Base-by-base conservation (phyloP, 2,888 invertebrate genomes). In the Chydorus sphaericus region DNA sequence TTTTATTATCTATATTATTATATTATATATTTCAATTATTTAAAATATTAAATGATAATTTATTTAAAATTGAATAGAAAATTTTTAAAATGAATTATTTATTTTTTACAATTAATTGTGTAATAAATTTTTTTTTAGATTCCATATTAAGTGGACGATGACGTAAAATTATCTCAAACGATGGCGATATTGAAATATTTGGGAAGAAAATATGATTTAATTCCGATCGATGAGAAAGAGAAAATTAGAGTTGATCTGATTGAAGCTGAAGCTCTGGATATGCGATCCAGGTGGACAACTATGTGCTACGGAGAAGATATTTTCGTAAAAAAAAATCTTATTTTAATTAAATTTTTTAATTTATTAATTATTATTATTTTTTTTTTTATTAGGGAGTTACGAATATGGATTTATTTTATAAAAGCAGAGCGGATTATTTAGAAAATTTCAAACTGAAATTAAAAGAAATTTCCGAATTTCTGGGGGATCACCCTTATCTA, bases 71-170 rank as follows among this genome's bases (percentile, higher is more conserved):
- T 26, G 18, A 36, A 55, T 38, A 54, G 31, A n/a, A n/a, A n/a
- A n/a, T n/a, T n/a, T n/a, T n/a, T n/a, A n/a, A n/a, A n/a, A n/a
- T n/a, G n/a, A n/a, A n/a, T n/a, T n/a, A n/a, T n/a, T n/a, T n/a
- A n/a, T n/a, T n/a, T n/a, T n/a, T n/a, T n/a, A n/a, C n/a, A n/a
- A n/a, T n/a, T n/a, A n/a, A n/a, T n/a, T n/a, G n/a, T n/a, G n/a
- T n/a, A n/a, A n/a, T n/a, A n/a, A n/a, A n/a, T n/a, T n/a, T n/a
- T n/a, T n/a, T n/a, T n/a, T n/a, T n/a, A 72, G 72, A 63, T 71
- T 30, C 72, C 72, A 1, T 72, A 71, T 60, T 68, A 68, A 59
- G 66, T 71, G 30, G 72, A 72, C 62, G 71, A 69, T 1, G 68
- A 71, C 39, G 61, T 68, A 14, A 70, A 69, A 58, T 59, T 72